Percentiles rank a stretch among this genome's conserved stretches.
These are phyloP conservation scores for Spea multiplicata DNA, from an alignment of 2,113 vertebrate genomes.

Conservation along the genomic window DNA sequence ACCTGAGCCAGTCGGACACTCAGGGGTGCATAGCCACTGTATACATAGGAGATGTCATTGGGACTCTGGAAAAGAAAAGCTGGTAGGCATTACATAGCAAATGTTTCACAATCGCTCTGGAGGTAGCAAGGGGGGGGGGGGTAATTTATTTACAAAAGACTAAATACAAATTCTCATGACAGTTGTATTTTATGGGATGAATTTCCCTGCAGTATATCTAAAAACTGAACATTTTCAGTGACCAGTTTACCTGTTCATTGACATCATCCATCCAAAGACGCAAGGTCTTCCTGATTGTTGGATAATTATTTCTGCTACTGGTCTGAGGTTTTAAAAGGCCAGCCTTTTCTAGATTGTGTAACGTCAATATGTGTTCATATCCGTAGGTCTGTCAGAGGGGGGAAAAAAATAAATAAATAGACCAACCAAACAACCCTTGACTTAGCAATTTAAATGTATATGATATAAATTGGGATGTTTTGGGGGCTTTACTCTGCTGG, in stretches of 20 bases:
- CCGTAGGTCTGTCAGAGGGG: constrained; percentile 79
- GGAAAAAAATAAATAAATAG: not conserved
- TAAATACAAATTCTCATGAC: not conserved
- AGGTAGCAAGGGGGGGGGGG: not conserved
- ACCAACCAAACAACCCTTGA: not conserved
- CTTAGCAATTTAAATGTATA: too few species aligned
- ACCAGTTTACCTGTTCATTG: constrained; percentile 81
- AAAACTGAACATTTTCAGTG: too few species aligned
- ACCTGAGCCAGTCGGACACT: constrained; percentile 92
- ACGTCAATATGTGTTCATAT: constrained; percentile 89
- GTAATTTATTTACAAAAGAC: not conserved
- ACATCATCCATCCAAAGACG: constrained; percentile 98
- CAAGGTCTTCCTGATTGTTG: constrained; percentile 91
- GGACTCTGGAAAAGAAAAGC: constrained; percentile 74
- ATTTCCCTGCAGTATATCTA: too few species aligned
- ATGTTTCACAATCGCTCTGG: too few species aligned
- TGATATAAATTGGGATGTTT: too few species aligned
- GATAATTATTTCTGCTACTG: constrained; percentile 87
- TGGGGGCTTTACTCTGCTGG: too few species aligned
- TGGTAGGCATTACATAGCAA: too few species aligned
- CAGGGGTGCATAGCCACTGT: constrained; percentile 93
- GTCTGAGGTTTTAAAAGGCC: constrained; percentile 84
- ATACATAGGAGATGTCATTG: constrained; percentile 94
- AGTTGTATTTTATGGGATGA: too few species aligned
- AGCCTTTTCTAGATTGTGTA: constrained; percentile 89